These are phyloP conservation scores for Lethenteron reissneri DNA, from an alignment of 2,113 vertebrate species.

Conservation along the genomic window DNA sequence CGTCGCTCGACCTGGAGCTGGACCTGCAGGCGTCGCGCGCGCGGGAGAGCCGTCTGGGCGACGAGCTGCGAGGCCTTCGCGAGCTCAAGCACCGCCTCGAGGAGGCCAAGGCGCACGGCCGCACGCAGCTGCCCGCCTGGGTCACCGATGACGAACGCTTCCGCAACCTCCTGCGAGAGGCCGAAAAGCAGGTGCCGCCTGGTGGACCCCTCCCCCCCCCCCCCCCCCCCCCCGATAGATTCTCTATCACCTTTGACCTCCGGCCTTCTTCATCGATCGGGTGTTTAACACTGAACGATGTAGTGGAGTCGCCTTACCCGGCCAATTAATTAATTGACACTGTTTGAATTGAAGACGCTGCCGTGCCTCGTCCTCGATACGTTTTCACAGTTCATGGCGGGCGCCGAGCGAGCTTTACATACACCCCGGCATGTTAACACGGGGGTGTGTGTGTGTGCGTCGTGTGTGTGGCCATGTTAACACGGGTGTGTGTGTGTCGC, in stretches of 20 bases:
- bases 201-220: neutral
- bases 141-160: conserved; percentile 65
- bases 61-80: conserved; percentile 56
- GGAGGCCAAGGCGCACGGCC: conserved; percentile 46
- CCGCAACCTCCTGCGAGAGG: conserved; percentile 46
- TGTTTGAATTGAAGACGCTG: no score
- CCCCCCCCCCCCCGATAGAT: neutral
- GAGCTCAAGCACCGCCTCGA: conserved; percentile 69
- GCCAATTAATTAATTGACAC: no score
- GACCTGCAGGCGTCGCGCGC: conserved; percentile 81
- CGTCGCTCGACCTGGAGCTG: conserved; percentile 68
- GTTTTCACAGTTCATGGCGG: no score
- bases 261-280: neutral
- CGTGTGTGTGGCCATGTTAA: no score
- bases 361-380: no score
- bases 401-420: no score
- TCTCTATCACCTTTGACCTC: neutral
- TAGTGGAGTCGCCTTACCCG: no score
- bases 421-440: no score
- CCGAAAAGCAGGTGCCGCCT: conserved; percentile 49
- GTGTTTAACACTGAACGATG: no score
- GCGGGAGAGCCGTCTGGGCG: conserved; percentile 45
- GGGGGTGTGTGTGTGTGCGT: no score
- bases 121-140: conserved; percentile 45
- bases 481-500: no score